phyloP scores from a whole-genome alignment of 2,113 vertebrate species.

The Ciconia boyciana region DNA sequence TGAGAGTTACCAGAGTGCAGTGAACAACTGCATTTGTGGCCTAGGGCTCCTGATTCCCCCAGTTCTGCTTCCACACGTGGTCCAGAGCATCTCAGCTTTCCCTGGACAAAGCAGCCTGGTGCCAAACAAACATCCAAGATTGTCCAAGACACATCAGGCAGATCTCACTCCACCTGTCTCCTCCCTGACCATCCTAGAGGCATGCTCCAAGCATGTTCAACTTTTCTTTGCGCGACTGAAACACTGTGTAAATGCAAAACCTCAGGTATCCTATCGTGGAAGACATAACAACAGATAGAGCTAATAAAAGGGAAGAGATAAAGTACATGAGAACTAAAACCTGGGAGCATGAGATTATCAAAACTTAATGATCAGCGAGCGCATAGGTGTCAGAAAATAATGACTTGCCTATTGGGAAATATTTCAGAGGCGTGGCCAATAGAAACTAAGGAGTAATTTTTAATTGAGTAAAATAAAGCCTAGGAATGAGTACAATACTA shows the following conservation, averaged over 20 bases:
- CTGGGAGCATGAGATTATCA: neutral
- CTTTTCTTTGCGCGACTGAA: neutral
- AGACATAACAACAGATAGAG: neutral
- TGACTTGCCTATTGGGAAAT: conserved; percentile 9
- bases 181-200: neutral
- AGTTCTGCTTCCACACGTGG: fast-evolving
- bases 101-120: neutral
- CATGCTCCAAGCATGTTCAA: neutral
- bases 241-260: neutral
- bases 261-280: neutral
- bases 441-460: conserved; percentile 52
- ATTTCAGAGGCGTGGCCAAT: neutral
- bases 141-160: neutral
- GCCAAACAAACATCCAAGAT: neutral
- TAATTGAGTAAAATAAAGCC: conserved; percentile 28
- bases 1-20: neutral
- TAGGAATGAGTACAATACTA: neutral
- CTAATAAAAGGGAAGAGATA: neutral
- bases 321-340: neutral
- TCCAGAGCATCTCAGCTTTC: neutral
- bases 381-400: neutral
- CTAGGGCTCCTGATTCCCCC: neutral
- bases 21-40: neutral
- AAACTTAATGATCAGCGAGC: neutral
- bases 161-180: neutral